Conservation (phyloP, 2,888 invertebrate species). For the Adelognathus sp. region DNA sequence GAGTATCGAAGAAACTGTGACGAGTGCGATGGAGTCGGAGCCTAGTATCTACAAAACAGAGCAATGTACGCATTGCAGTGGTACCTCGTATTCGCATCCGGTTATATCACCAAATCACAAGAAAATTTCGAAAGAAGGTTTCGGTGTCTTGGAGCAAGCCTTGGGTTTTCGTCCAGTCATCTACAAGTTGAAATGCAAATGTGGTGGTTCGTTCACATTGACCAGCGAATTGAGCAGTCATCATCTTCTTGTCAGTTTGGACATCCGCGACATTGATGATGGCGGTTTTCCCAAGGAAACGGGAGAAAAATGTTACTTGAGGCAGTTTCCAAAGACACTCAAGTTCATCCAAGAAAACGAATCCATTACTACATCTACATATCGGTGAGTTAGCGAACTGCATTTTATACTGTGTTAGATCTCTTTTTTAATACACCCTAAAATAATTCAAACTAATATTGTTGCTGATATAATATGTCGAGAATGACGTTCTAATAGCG, state of each 20-base stretch:
- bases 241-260: slow-evolving; percentile 12
- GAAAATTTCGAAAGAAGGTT: background rate
- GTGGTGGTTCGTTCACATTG: background rate
- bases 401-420: too few relatives aligned
- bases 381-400: too few relatives aligned
- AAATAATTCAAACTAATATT: too few relatives aligned
- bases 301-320: background rate
- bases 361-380: too few relatives aligned
- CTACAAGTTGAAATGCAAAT: background rate
- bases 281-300: background rate
- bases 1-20: background rate
- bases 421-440: too few relatives aligned
- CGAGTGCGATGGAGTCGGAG: background rate
- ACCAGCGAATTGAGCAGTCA: background rate
- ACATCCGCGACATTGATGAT: background rate
- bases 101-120: slow-evolving; percentile 3
- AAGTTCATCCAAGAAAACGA: too few relatives aligned
- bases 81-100: background rate
- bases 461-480: too few relatives aligned
- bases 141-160: background rate
- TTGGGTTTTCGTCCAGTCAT: background rate
- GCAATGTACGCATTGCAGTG: slow-evolving; percentile 3
- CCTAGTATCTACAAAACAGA: background rate
- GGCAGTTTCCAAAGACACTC: too few relatives aligned
- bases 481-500: too few relatives aligned